Evolutionary conservation across 2,797 vertebrate species (phyloP).

Genomic region (Sebastes minor): DNA sequence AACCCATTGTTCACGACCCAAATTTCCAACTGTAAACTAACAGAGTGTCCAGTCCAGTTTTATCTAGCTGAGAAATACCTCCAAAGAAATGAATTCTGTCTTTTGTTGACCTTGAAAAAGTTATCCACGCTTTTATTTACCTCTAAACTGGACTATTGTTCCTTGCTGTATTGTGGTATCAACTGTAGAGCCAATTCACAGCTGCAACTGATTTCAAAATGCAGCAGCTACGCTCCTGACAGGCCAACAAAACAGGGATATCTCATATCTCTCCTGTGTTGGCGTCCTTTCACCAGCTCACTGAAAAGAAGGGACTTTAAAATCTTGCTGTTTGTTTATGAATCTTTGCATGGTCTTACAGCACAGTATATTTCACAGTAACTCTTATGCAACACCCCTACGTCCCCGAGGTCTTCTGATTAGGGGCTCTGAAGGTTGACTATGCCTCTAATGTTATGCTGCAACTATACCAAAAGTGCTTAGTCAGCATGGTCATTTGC

Average conservation of each 20-base stretch:
- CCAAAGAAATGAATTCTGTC: slow-evolving; percentile 4
- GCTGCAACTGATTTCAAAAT: slow-evolving; percentile 48
- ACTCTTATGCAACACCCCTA: background rate
- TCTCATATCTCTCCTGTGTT: slow-evolving; percentile 33
- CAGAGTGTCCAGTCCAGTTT: slow-evolving; percentile 18
- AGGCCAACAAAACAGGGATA: slow-evolving; percentile 35
- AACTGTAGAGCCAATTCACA: slow-evolving; percentile 22
- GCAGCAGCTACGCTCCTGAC: slow-evolving; percentile 31
- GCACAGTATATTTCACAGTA: slow-evolving; percentile 11
- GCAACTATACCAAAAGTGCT: background rate
- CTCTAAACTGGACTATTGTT: slow-evolving; percentile 35
- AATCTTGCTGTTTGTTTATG: slow-evolving; percentile 26
- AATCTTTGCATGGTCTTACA: slow-evolving; percentile 25
- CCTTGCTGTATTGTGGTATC: slow-evolving; percentile 20
- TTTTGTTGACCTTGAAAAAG: slow-evolving; percentile 37
- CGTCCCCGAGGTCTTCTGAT: background rate
- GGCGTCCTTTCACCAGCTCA: slow-evolving; percentile 26
- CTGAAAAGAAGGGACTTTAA: slow-evolving; percentile 22
- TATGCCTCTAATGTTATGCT: background rate
- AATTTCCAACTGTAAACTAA: slow-evolving; percentile 6
- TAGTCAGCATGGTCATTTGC: background rate
- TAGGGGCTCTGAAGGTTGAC: background rate
- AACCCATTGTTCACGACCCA: slow-evolving; percentile 26
- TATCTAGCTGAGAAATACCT: slow-evolving; percentile 27
- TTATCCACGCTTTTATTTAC: slow-evolving; percentile 13